A percentile compares a stretch with the other conserved stretches of the same genome.
Evolutionary conservation across 2,113 vertebrate species (phyloP).

Genomic region (Cyprinodon tularosa): DNA sequence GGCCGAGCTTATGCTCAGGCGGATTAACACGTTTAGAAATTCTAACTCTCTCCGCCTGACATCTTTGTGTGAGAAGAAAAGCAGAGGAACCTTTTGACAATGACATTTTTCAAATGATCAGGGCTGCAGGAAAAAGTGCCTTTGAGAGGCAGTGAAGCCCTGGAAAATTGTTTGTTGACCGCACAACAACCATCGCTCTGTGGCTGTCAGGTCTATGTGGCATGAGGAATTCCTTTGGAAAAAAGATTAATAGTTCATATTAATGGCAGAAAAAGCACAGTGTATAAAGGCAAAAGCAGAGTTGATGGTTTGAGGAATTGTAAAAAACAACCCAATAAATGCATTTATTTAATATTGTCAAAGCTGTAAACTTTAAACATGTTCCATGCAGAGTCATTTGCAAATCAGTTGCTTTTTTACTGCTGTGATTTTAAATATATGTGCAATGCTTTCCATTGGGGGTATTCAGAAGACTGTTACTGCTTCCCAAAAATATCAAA

Average conservation of each 20-base stretch:
- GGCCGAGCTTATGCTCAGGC: constrained; percentile 67
- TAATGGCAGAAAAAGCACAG: constrained; percentile 69
- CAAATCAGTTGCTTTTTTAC: constrained; percentile 60
- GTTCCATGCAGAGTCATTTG: constrained; percentile 46
- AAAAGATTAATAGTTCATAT: constrained; percentile 84
- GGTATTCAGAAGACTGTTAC: constrained; percentile 35
- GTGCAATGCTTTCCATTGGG: constrained; percentile 40
- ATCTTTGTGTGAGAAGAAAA: constrained; percentile 81
- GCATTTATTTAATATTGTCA: background rate
- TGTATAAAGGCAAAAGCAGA: constrained; percentile 40
- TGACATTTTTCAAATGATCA: constrained; percentile 82
- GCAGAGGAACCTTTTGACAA: constrained; percentile 78
- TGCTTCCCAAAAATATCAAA: constrained; percentile 31
- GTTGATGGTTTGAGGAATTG: constrained; percentile 21
- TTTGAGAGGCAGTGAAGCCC: constrained; percentile 86
- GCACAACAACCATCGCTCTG: constrained; percentile 80
- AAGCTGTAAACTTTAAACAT: background rate
- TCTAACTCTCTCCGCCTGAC: constrained; percentile 80
- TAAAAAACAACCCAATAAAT: constrained; percentile 12
- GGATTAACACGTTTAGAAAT: constrained; percentile 82
- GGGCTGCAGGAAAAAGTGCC: constrained; percentile 75
- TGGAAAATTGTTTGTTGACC: constrained; percentile 86
- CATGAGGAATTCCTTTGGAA: constrained; percentile 81
- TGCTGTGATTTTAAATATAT: constrained; percentile 29
- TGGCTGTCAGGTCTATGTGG: constrained; percentile 77